Evolutionary conservation across 1,140 invertebrate species (phyloP), one percentile per base, ranked within the genome.

Genomic region (Potamilus streckersoni): DNA sequence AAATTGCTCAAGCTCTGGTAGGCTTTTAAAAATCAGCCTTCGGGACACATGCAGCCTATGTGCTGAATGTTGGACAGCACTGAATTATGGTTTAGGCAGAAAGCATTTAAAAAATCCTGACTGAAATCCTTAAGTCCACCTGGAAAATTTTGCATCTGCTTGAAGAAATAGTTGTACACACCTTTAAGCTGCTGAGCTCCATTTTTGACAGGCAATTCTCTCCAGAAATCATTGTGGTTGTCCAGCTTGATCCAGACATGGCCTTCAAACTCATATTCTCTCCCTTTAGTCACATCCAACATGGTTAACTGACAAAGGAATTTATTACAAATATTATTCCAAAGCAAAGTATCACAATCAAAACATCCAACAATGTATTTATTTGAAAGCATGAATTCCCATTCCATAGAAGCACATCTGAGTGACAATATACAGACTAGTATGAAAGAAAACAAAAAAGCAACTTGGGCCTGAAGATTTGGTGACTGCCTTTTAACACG

Each of bases 171-270:
- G 14, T 14, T 31, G 57, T 23, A 66, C 69, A 67, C 65, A 84
- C 82, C 78, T 66, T 69, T 15, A 55, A 85, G 66, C 59, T 79
- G 71, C 14, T 82, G n/a, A 23, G 64, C 60, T n/a, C 71, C 68
- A 56, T 82, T 63, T 55, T 77, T 73, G 59, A 85, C 76, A 55
- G 85, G 81, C 31, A 86, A 71, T 65, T 86, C 85, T 60, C 70
- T 76, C 81, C 81, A 84, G 75, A 74, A 82, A 60, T 86, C 85
- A 49, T 80, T 69, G 19, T 83, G 75, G 15, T 69, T 64, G 58
- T 79, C 74, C 59, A 84, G 66, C 65, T 76, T 74, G 31, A 86
- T 20, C 82, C 83, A 83, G 19, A 73, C 60, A 6, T 75, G 74
- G 27, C 71, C 74, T 23, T 79, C 73, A 79, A 84, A 82, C 17